These are phyloP conservation scores for Acleris sparsana DNA, from an alignment of 2,888 invertebrate genomes.

Conservation along the genomic window DNA sequence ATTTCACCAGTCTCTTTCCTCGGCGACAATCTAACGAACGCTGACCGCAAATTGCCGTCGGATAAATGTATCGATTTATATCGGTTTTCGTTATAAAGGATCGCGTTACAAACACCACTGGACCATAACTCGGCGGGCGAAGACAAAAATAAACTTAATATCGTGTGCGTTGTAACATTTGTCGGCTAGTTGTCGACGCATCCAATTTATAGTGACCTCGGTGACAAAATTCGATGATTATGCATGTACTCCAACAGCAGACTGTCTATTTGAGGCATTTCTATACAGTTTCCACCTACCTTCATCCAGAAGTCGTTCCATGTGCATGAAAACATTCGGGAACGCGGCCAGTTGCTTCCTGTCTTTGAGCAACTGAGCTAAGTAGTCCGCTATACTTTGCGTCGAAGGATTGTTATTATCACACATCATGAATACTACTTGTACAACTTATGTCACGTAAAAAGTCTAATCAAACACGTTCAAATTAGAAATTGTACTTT, in stretches of 20 bases:
- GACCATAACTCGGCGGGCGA: slow-evolving; percentile 82
- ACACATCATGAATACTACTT: slow-evolving; percentile 79
- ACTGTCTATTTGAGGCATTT: slow-evolving; percentile 61
- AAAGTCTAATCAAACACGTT: slow-evolving; percentile 75
- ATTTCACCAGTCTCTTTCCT: slow-evolving; percentile 74
- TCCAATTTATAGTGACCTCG: slow-evolving; percentile 74
- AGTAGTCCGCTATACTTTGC: slow-evolving; percentile 99
- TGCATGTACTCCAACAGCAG: slow-evolving; percentile 46
- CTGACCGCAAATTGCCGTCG: slow-evolving; percentile 74
- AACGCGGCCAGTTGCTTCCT: slow-evolving; percentile 99
- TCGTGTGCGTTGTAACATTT: slow-evolving; percentile 80
- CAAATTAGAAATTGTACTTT: slow-evolving; percentile 75
- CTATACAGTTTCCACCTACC: slow-evolving; percentile 86
- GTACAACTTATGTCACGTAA: slow-evolving; percentile 74
- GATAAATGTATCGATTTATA: slow-evolving; percentile 73
- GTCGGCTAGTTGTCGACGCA: slow-evolving; percentile 81
- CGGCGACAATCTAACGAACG: slow-evolving; percentile 68
- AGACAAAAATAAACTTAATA: slow-evolving; percentile 84
- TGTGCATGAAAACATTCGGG: slow-evolving; percentile 99
- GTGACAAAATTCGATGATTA: slow-evolving; percentile 70
- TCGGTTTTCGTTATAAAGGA: slow-evolving; percentile 76
- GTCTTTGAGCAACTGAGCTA: slow-evolving; percentile 99
- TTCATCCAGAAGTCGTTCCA: slow-evolving; percentile 99
- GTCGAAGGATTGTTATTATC: slow-evolving; percentile 88
- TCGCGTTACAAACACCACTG: slow-evolving; percentile 81